Conservation (phyloP, 2,113 vertebrate species). For the Physeter macrocephalus region DNA sequence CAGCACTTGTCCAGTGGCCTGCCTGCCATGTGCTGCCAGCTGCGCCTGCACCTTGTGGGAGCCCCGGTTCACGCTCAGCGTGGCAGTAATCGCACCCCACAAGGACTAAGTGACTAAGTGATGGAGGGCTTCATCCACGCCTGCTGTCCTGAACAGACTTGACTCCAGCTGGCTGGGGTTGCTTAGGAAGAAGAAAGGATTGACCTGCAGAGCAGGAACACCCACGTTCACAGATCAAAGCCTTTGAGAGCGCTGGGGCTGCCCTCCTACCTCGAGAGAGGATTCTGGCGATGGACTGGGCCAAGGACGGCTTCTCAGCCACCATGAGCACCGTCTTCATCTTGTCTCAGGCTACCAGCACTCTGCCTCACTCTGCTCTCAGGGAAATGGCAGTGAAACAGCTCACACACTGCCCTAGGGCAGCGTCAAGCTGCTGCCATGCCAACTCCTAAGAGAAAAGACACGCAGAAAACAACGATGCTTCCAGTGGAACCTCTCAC, state of each 20-base stretch:
- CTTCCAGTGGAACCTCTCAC: neutral
- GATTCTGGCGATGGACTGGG: conserved; percentile 96
- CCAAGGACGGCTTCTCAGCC: conserved; percentile 96
- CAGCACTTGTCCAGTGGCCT: neutral
- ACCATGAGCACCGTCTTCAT: conserved; percentile 97
- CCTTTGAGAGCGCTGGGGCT: accelerated
- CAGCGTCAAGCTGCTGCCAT: neutral
- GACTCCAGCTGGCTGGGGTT: neutral
- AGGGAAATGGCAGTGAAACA: neutral
- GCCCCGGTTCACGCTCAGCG: accelerated
- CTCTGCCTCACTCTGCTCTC: neutral
- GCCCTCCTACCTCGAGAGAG: conserved; percentile 90
- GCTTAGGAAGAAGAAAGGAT: neutral
- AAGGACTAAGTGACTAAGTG: neutral
- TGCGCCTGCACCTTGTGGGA: neutral
- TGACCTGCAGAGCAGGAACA: neutral
- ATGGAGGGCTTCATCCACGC: neutral
- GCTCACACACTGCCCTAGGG: neutral
- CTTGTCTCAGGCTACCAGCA: neutral
- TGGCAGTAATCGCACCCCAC: neutral
- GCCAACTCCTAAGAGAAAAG: neutral
- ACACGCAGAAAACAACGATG: neutral
- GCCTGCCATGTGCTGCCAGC: neutral
- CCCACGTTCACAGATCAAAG: neutral
- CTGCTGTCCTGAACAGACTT: neutral